Conservation (phyloP, 2,113 vertebrate species). For the Pelvicachromis taeniatus region DNA sequence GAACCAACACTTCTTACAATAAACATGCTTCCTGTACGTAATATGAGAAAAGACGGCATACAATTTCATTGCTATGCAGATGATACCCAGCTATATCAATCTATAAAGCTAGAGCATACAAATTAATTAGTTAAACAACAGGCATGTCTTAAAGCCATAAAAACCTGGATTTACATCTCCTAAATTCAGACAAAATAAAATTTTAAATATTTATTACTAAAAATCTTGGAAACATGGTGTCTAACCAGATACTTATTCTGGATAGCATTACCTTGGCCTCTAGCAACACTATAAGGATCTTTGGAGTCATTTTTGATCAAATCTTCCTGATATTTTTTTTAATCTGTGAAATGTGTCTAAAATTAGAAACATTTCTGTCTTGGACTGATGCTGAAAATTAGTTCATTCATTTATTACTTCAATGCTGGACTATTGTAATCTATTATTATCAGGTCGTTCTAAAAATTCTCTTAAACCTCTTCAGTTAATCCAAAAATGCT, state of each 20-base stretch:
- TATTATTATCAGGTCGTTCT: not conserved
- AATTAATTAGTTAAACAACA: not conserved
- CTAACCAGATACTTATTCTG: not conserved
- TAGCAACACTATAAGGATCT: not conserved
- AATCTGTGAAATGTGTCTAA: not conserved
- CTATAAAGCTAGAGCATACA: not conserved
- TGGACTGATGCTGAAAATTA: not conserved
- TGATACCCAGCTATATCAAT: not conserved
- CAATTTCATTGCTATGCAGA: not conserved
- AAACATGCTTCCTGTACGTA: not conserved
- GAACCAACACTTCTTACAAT: not conserved
- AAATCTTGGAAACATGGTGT: not conserved
- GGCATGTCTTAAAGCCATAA: not conserved
- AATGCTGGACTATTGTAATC: not conserved
- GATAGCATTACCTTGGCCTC: not conserved
- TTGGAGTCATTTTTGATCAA: not conserved
- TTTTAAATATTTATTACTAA: not conserved
- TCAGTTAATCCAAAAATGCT: not conserved
- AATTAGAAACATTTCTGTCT: not conserved
- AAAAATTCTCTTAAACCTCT: not conserved
- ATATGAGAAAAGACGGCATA: not conserved
- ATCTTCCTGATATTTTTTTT: not conserved
- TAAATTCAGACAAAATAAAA: not conserved
- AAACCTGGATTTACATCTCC: not conserved
- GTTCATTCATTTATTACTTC: not conserved